Evolutionary conservation across 2,113 vertebrate species (phyloP).

Genomic region (Sigmodon hispidus): DNA sequence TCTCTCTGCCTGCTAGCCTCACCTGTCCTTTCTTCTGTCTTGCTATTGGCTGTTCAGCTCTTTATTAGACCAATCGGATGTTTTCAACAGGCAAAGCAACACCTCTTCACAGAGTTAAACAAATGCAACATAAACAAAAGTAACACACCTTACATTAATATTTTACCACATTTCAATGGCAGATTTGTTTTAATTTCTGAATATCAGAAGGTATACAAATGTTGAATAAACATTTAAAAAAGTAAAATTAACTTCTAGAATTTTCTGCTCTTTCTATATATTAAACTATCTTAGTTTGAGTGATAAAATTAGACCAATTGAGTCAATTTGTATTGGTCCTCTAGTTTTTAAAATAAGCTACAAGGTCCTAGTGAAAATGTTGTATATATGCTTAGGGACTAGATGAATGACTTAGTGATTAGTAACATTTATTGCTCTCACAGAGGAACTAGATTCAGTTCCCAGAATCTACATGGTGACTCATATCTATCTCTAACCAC

Average conservation of each 20-base stretch:
- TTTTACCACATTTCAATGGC: too few species aligned
- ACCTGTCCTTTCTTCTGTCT: too few species aligned
- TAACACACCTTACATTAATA: too few species aligned
- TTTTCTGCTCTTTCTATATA: not conserved
- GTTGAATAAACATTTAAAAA: constrained; percentile 54
- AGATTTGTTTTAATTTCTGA: constrained; percentile 34
- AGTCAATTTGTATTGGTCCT: not conserved
- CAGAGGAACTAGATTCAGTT: not conserved
- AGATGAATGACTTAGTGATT: not conserved
- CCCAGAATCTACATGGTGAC: not conserved
- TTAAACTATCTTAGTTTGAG: constrained; percentile 31
- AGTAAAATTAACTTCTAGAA: constrained; percentile 53
- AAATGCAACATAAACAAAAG: too few species aligned
- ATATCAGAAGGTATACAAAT: constrained; percentile 59
- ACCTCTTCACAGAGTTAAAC: too few species aligned
- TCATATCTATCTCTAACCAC: not conserved
- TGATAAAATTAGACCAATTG: constrained; percentile 12
- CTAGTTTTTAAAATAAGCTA: not conserved
- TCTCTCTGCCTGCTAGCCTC: too few species aligned
- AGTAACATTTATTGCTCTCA: not conserved
- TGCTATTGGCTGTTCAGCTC: too few species aligned
- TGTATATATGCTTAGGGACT: not conserved
- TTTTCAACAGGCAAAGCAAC: too few species aligned
- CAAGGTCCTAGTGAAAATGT: not conserved
- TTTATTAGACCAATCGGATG: too few species aligned